A percentile compares a stretch with the other conserved stretches of the same genome.
Conservation (phyloP, 2,888 invertebrate species). For the Galerucella calmariensis region DNA sequence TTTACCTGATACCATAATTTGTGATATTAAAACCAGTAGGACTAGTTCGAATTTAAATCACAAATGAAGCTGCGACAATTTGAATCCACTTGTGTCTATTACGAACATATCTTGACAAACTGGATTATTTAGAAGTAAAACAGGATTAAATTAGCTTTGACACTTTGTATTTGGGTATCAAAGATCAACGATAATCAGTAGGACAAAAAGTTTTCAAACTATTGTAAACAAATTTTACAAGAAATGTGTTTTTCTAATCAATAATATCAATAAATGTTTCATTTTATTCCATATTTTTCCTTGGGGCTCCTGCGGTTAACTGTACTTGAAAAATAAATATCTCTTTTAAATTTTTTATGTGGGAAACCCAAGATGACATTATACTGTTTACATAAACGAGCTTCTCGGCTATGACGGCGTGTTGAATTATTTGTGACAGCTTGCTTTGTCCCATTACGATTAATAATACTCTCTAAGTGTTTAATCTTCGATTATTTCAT, state of each 20-base stretch:
- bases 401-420: background rate
- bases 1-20: conserved; percentile 14
- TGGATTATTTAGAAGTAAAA: conserved; percentile 2
- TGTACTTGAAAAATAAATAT: background rate
- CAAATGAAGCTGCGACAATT: conserved; percentile 11
- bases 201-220: background rate
- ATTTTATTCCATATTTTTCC: background rate
- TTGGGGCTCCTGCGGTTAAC: background rate
- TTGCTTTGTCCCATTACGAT: background rate
- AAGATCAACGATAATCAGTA: background rate
- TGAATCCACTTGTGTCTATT: conserved; percentile 6
- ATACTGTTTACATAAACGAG: background rate
- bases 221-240: background rate
- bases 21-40: conserved; percentile 18
- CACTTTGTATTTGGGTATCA: background rate
- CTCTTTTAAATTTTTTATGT: background rate
- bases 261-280: background rate
- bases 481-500: background rate
- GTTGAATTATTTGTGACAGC: conserved; percentile 2
- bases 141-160: background rate
- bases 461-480: background rate
- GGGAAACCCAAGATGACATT: background rate
- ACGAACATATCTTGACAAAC: background rate
- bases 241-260: background rate
- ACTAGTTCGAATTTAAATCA: conserved; percentile 21